Conservation (phyloP, 2,113 vertebrate genomes). For the Carassius carassius region DNA sequence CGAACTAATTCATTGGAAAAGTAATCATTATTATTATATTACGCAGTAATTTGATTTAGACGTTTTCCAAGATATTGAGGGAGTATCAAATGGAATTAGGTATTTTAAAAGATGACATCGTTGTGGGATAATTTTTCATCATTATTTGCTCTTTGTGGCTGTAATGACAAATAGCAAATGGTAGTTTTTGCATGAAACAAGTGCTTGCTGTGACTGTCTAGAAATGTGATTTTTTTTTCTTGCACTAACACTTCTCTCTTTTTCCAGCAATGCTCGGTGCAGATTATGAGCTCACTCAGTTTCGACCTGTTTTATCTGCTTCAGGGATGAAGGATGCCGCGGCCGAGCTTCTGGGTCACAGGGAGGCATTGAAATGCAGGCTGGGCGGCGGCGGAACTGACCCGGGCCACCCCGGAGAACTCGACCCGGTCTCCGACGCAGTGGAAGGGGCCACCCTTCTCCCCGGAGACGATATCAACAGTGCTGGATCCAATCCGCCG, state of each 20-base stretch:
- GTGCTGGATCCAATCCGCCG: slow-evolving; percentile 86
- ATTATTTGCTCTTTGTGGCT: slow-evolving; percentile 32
- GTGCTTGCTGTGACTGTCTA: not conserved
- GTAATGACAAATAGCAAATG: not conserved
- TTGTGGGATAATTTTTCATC: slow-evolving; percentile 26
- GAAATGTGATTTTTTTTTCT: slow-evolving; percentile 4
- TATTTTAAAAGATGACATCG: slow-evolving; percentile 65
- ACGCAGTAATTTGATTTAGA: slow-evolving; percentile 96
- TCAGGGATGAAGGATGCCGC: slow-evolving; percentile 96
- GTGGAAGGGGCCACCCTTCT: slow-evolving; percentile 92
- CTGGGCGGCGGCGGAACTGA: slow-evolving; percentile 82
- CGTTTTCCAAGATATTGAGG: slow-evolving; percentile 71
- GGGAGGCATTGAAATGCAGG: slow-evolving; percentile 94
- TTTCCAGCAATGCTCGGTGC: slow-evolving; percentile 10
- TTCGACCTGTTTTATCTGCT: slow-evolving; percentile 51
- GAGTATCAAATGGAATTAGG: slow-evolving; percentile 67
- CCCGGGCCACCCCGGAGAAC: slow-evolving; percentile 90
- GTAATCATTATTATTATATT: slow-evolving; percentile 92
- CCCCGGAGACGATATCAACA: slow-evolving; percentile 91
- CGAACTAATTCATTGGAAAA: slow-evolving; percentile 94
- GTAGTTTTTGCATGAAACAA: not conserved
- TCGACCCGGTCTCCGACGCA: slow-evolving; percentile 86
- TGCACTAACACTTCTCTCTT: slow-evolving; percentile 17
- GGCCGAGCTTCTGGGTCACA: slow-evolving; percentile 91
- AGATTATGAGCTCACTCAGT: slow-evolving; percentile 26